Evolutionary conservation across 1,140 invertebrate genomes (phyloP).

Genomic region (Drosophila setifemur): DNA sequence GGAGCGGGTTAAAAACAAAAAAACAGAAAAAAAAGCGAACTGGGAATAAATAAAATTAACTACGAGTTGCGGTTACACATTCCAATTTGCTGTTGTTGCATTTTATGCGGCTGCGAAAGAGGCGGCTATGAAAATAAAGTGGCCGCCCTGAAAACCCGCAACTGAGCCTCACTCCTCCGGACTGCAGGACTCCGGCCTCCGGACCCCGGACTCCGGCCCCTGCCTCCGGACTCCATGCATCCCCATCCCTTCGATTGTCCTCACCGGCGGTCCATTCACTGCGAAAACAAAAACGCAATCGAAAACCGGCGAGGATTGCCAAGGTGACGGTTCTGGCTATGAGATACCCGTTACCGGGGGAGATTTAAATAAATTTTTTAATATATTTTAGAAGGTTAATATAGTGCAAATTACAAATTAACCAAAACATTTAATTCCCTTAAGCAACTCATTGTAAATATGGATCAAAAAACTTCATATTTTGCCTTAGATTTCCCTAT

Average conservation of each 20-base stretch:
- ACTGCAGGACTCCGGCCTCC: too few species aligned
- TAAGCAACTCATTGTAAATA: too few species aligned
- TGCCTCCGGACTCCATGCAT: too few species aligned
- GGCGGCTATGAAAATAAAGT: conserved; percentile 79
- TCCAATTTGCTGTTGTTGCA: conserved; percentile 79
- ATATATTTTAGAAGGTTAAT: too few species aligned
- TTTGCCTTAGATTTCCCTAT: too few species aligned
- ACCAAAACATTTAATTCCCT: too few species aligned
- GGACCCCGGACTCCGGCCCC: too few species aligned
- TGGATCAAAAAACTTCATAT: too few species aligned
- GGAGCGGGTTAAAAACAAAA: conserved; percentile 1
- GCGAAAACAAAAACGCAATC: conserved; percentile 27
- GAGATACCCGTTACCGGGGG: too few species aligned
- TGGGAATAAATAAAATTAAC: conserved; percentile 76
- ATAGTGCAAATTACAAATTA: too few species aligned
- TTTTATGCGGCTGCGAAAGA: conserved; percentile 78
- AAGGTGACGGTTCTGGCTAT: not conserved
- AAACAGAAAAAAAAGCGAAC: conserved; percentile 33
- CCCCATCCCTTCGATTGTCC: not conserved
- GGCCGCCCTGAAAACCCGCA: conserved; percentile 57
- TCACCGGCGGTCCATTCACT: conserved; percentile 10
- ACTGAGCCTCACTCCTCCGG: not conserved
- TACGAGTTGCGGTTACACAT: conserved; percentile 78
- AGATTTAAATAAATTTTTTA: too few species aligned
- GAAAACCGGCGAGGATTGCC: not conserved